phyloP scores from a whole-genome alignment of 2,888 invertebrate species.

The Ectobius pallidus region DNA sequence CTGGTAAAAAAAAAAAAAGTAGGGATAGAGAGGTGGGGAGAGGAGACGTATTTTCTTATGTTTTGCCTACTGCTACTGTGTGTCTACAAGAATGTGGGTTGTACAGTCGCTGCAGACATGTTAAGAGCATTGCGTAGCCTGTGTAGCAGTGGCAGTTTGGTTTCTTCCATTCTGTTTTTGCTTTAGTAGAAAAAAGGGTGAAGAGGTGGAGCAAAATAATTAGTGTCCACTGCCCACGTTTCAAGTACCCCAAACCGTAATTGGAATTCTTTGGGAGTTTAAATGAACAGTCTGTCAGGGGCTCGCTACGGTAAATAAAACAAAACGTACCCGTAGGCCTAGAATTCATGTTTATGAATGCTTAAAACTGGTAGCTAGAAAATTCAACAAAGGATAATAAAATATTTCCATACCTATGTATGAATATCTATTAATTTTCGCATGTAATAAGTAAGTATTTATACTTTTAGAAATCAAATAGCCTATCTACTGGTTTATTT shows the following conservation, averaged over 20 bases:
- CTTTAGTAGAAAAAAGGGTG: neutral
- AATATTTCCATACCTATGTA: too few relatives aligned
- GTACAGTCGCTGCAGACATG: slow-evolving; percentile 16
- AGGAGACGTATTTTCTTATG: slow-evolving; percentile 32
- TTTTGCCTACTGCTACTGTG: slow-evolving; percentile 34
- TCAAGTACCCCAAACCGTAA: neutral
- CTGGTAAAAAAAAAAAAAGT: slow-evolving; percentile 17
- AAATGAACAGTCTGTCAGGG: too few relatives aligned
- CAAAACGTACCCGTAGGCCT: too few relatives aligned
- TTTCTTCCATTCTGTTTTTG: neutral
- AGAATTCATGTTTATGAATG: too few relatives aligned
- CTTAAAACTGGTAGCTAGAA: too few relatives aligned
- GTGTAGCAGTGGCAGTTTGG: neutral
- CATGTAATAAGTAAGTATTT: too few relatives aligned
- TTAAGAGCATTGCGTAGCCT: neutral
- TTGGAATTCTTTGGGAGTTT: neutral
- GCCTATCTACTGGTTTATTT: too few relatives aligned
- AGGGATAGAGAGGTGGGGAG: neutral
- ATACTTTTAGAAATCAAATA: too few relatives aligned
- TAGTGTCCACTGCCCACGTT: neutral
- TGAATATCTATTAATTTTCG: too few relatives aligned
- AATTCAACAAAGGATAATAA: too few relatives aligned
- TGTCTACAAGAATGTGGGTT: slow-evolving; percentile 23
- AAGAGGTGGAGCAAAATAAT: neutral
- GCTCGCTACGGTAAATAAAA: too few relatives aligned